phyloP scores from a whole-genome alignment of 2,888 invertebrate genomes.

The Aspidapion aeneum region DNA sequence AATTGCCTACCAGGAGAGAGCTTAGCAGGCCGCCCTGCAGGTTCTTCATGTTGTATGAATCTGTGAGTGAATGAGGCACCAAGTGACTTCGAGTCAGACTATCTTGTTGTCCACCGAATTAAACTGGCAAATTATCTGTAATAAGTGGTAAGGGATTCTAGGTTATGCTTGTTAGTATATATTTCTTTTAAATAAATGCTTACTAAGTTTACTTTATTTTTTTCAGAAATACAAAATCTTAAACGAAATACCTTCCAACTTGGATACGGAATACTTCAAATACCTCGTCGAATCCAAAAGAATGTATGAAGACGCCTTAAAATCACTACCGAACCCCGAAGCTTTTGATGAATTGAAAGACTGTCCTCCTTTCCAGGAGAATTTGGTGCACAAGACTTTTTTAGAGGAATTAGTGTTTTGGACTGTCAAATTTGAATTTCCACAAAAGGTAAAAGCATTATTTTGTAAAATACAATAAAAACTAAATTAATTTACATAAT shows the following conservation, averaged over 20 bases:
- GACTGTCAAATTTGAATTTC: constrained; percentile 97
- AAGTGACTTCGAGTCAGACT: too few relatives aligned
- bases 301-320: constrained; percentile 79
- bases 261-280: constrained; percentile 66
- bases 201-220: too few relatives aligned
- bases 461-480: not conserved
- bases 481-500: too few relatives aligned
- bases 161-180: too few relatives aligned
- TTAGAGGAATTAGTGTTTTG: constrained; percentile 97
- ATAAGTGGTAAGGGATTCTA: too few relatives aligned
- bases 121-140: too few relatives aligned
- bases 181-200: too few relatives aligned
- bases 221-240: constrained; percentile 68
- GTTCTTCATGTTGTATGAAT: too few relatives aligned
- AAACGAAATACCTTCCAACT: constrained; percentile 59
- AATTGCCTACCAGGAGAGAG: too few relatives aligned
- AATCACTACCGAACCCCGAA: constrained; percentile 68
- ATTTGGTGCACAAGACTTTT: constrained; percentile 77
- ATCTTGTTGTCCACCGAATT: too few relatives aligned
- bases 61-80: too few relatives aligned
- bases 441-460: constrained; percentile 73
- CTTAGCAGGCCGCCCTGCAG: too few relatives aligned
- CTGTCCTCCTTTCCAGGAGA: constrained; percentile 74
- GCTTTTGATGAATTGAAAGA: constrained; percentile 74
- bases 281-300: constrained; percentile 71